Percentiles rank a stretch among this genome's conserved stretches.
Conservation (phyloP, 2,797 vertebrate species). For the Masticophis lateralis region DNA sequence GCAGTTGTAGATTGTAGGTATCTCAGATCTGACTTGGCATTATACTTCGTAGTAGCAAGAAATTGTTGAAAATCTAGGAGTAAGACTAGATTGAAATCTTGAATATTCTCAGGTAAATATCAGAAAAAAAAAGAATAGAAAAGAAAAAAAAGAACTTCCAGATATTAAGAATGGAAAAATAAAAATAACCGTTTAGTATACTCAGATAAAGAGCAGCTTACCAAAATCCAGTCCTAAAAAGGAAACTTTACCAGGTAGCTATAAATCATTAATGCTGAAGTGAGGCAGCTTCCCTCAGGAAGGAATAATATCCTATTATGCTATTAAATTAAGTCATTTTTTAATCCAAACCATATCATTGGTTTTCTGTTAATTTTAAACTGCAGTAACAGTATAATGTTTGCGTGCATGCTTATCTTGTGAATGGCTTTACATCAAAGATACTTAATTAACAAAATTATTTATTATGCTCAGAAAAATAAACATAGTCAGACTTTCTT, state of each 20-base stretch:
- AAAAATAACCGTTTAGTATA: not conserved
- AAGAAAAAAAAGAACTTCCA: not conserved
- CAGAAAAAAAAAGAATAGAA: not conserved
- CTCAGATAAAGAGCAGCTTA: not conserved
- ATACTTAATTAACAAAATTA: not conserved
- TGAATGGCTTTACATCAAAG: not conserved
- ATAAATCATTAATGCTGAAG: not conserved
- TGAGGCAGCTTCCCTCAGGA: not conserved
- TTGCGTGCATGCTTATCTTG: not conserved
- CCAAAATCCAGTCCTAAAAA: not conserved
- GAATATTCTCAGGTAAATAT: not conserved
- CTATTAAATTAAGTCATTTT: not conserved
- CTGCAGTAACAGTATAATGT: not conserved
- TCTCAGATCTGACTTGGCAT: not conserved
- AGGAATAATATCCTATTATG: not conserved
- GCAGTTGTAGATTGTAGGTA: not conserved
- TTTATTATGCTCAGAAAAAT: not conserved
- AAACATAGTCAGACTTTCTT: not conserved
- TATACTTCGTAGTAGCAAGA: not conserved
- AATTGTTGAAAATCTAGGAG: not conserved
- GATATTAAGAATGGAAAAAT: not conserved
- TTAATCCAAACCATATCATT: not conserved
- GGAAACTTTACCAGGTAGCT: not conserved
- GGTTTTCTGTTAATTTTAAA: not conserved
- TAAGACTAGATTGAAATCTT: not conserved